These are phyloP conservation scores for Pammene aurita DNA, from an alignment of 2,888 invertebrate genomes.

Conservation along the genomic window DNA sequence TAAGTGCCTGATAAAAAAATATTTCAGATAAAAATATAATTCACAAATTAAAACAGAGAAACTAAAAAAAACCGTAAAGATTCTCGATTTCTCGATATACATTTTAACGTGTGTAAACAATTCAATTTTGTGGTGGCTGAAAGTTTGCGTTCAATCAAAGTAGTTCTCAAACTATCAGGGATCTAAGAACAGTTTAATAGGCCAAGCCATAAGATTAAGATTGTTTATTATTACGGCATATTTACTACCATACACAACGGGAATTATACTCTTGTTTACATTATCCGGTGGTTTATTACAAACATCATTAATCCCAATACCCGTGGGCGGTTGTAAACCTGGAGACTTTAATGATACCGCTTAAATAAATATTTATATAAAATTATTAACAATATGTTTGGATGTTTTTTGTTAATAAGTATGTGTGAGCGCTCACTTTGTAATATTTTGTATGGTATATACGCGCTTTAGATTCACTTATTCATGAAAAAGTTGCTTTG, in stretches of 20 bases:
- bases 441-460: not conserved
- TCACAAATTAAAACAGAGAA: too few relatives aligned
- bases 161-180: constrained; percentile 9
- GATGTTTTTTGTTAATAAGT: not conserved
- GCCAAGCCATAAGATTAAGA: constrained; percentile 24
- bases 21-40: too few relatives aligned
- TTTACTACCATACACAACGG: constrained; percentile 23
- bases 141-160: constrained; percentile 21
- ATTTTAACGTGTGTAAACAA: not conserved
- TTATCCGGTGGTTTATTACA: constrained; percentile 42
- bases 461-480: too few relatives aligned
- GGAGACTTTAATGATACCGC: constrained; percentile 9
- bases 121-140: not conserved
- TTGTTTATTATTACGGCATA: constrained; percentile 32
- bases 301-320: constrained; percentile 42
- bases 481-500: too few relatives aligned
- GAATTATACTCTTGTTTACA: constrained; percentile 40
- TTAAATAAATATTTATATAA: constrained; percentile 19
- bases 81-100: too few relatives aligned
- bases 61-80: too few relatives aligned
- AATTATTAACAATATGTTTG: not conserved
- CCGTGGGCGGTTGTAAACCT: constrained; percentile 37
- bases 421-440: not conserved
- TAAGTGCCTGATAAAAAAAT: too few relatives aligned
- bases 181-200: constrained; percentile 22